A percentile compares a stretch with the other conserved stretches of the same genome.
These are phyloP conservation scores for Microcaecilia unicolor DNA, from an alignment of 2,797 vertebrate species.

Conservation along the genomic window DNA sequence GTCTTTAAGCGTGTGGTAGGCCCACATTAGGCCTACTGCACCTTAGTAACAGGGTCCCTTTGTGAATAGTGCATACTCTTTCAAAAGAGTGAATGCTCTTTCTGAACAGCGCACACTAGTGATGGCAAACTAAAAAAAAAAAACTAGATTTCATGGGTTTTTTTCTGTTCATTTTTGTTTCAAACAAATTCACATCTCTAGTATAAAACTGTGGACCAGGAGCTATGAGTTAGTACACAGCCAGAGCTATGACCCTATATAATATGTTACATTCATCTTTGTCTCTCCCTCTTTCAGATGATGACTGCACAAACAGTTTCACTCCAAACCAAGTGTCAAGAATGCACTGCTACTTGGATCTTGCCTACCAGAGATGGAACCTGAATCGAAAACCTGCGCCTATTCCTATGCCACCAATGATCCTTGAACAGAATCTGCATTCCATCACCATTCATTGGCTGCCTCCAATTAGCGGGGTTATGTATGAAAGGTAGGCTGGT, in stretches of 20 bases:
- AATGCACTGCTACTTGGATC: slow-evolving; percentile 94
- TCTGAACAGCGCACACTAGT: too few relatives aligned
- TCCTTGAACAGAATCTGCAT: slow-evolving; percentile 61
- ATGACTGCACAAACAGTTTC: slow-evolving; percentile 89
- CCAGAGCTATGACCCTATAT: background rate
- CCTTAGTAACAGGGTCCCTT: too few relatives aligned
- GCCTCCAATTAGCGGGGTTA: slow-evolving; percentile 70
- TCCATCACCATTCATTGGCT: slow-evolving; percentile 86
- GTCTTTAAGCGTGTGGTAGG: too few relatives aligned
- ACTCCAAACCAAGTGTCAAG: slow-evolving; percentile 92
- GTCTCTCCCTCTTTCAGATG: slow-evolving; percentile 55
- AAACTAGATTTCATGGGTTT: too few relatives aligned
- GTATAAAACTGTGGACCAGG: too few relatives aligned
- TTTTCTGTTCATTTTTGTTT: too few relatives aligned
- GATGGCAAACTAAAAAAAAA: too few relatives aligned
- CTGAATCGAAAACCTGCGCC: slow-evolving; percentile 60
- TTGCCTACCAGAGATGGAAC: slow-evolving; percentile 87
- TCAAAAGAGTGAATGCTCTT: too few relatives aligned
- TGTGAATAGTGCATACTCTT: too few relatives aligned
- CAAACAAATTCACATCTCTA: too few relatives aligned
- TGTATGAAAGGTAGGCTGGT: slow-evolving; percentile 89
- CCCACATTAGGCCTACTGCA: too few relatives aligned
- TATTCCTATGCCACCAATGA: slow-evolving; percentile 73
- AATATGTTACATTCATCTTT: background rate
- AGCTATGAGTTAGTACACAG: too few relatives aligned